Conservation (phyloP, 2,797 vertebrate genomes). For the Oophaga sylvatica region DNA sequence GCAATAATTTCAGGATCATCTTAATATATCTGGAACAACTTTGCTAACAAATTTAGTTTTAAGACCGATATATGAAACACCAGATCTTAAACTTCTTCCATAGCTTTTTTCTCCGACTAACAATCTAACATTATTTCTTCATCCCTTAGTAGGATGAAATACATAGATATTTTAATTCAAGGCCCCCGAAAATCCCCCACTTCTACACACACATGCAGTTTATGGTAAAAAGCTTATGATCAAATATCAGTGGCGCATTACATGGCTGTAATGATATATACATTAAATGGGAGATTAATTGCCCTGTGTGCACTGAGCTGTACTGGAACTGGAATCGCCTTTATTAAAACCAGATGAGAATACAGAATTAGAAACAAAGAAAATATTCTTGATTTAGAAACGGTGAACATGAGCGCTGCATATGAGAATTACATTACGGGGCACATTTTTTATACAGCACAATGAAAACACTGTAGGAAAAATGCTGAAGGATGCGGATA, state of each 20-base stretch:
- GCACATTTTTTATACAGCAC: not conserved
- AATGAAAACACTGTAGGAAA: not conserved
- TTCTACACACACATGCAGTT: not conserved
- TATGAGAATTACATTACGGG: not conserved
- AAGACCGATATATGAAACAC: no score
- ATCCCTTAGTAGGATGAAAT: not conserved
- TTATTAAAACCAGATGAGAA: constrained; percentile 45
- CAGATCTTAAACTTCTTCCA: no score
- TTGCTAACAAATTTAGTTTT: no score
- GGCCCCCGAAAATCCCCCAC: not conserved
- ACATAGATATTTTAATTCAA: not conserved
- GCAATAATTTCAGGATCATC: no score
- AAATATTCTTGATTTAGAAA: not conserved
- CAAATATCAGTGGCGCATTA: constrained; percentile 6
- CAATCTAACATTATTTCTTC: not conserved
- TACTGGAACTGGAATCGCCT: not conserved
- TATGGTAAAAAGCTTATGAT: constrained; percentile 20
- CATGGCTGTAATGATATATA: constrained; percentile 23
- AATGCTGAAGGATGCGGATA: no score
- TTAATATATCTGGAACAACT: no score
- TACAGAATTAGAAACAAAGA: constrained; percentile 16
- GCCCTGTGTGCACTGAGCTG: constrained; percentile 3
- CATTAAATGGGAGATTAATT: constrained; percentile 38
- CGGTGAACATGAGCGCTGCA: not conserved
- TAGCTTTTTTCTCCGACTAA: not conserved